Evolutionary conservation across 2,888 invertebrate genomes (phyloP).

Genomic region (Pseudococcus viburni): DNA sequence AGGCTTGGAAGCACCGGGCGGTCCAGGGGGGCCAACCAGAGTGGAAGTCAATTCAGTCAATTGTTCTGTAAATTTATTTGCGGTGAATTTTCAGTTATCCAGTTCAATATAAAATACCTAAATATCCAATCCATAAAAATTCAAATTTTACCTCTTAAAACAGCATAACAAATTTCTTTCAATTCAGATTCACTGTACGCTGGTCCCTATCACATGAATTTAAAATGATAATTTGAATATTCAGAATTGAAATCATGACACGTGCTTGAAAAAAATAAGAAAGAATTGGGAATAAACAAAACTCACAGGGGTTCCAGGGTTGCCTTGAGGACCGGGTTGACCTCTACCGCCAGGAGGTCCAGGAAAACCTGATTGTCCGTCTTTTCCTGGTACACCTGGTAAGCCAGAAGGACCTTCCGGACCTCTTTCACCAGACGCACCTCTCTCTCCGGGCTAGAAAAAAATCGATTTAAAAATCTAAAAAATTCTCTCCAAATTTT

Average conservation of each 20-base stretch:
- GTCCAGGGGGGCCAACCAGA: constrained; percentile 78
- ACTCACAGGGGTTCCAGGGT: constrained; percentile 59
- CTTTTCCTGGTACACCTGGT: constrained; percentile 69
- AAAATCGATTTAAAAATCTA: background rate
- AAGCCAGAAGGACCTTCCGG: constrained; percentile 72
- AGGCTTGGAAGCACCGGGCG: constrained; percentile 77
- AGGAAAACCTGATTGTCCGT: constrained; percentile 68
- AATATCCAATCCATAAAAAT: background rate
- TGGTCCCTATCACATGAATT: constrained; percentile 74
- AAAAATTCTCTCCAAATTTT: background rate
- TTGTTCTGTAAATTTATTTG: constrained; percentile 76
- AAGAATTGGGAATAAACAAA: constrained; percentile 29
- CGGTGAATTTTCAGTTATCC: constrained; percentile 17
- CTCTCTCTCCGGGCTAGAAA: constrained; percentile 62
- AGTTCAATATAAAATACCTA: background rate
- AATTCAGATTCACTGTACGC: constrained; percentile 82
- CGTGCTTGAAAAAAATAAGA: too few species aligned
- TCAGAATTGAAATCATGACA: too few species aligned
- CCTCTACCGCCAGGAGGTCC: constrained; percentile 70
- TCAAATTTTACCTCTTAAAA: constrained; percentile 79
- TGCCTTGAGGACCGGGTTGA: constrained; percentile 50
- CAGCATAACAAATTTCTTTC: constrained; percentile 84
- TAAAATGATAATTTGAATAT: too few species aligned
- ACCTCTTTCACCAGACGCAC: constrained; percentile 69
- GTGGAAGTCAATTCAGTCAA: constrained; percentile 80